These are phyloP conservation scores for Opisthograptis luteolata DNA, from an alignment of 2,888 invertebrate species.

Conservation along the genomic window DNA sequence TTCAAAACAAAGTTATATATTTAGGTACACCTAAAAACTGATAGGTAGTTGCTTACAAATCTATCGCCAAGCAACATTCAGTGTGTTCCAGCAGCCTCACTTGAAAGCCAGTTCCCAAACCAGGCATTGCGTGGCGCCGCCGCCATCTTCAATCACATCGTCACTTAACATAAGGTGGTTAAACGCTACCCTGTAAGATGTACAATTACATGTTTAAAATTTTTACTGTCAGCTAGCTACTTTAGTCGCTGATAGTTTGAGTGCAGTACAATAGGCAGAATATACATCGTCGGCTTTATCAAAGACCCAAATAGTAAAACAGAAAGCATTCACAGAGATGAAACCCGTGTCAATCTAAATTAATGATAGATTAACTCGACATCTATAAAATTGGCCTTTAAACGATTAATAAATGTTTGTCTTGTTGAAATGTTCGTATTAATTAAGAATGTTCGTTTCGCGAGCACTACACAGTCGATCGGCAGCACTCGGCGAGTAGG, in stretches of 20 bases:
- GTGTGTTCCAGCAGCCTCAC: too few species aligned
- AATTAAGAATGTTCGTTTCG: constrained; percentile 72
- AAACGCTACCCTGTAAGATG: too few species aligned
- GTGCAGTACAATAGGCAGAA: not conserved
- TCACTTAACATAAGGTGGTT: too few species aligned
- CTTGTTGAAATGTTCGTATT: constrained; percentile 61
- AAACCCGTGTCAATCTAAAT: constrained; percentile 43
- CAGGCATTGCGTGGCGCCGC: too few species aligned
- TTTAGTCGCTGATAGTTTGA: not conserved
- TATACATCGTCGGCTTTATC: not conserved
- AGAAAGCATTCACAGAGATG: not conserved
- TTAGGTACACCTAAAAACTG: too few species aligned
- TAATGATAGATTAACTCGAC: constrained; percentile 47
- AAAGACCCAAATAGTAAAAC: constrained; percentile 14
- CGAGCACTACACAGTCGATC: constrained; percentile 57
- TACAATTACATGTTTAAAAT: too few species aligned
- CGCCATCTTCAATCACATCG: too few species aligned
- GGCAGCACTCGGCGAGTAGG: constrained; percentile 31
- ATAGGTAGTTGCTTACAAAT: too few species aligned
- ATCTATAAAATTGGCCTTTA: constrained; percentile 58
- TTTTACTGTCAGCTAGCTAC: too few species aligned
- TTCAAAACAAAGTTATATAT: too few species aligned
- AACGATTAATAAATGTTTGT: constrained; percentile 63
- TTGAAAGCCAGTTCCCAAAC: too few species aligned
- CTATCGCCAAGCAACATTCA: too few species aligned